Percentiles rank a stretch among this genome's conserved stretches.
These are phyloP conservation scores for Uromys caudimaculatus DNA, from an alignment of 2,797 vertebrate species.

Conservation along the genomic window DNA sequence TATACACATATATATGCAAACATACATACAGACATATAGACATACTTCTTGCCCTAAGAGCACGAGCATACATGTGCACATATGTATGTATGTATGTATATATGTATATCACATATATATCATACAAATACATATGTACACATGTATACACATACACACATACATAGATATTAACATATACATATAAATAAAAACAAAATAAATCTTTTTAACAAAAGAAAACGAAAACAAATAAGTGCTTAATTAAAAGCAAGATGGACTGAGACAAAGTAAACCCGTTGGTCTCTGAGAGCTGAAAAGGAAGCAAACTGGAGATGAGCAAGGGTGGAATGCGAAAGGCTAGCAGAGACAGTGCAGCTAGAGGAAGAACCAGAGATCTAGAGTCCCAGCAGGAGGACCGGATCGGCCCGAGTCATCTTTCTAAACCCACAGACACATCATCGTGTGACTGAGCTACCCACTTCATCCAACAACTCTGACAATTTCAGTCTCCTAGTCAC, in stretches of 20 bases:
- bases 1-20: not conserved
- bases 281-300: not conserved
- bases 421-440: not conserved
- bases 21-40: not conserved
- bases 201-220: not conserved
- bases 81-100: too few relatives aligned
- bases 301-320: not conserved
- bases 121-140: not conserved
- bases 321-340: not conserved
- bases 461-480: not conserved
- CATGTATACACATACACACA: not conserved
- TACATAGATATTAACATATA: not conserved
- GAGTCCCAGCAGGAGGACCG: not conserved
- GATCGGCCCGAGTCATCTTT: not conserved
- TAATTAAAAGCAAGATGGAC: not conserved
- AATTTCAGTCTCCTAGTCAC: not conserved
- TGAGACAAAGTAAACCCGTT: not conserved
- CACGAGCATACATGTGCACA: too few relatives aligned
- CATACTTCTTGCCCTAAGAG: too few relatives aligned
- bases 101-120: not conserved
- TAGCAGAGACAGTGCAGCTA: not conserved
- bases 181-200: not conserved
- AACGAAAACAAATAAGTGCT: not conserved
- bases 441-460: accelerated
- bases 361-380: not conserved